Conservation (phyloP, 2,888 invertebrate genomes). For the Syrista parreyssii region DNA sequence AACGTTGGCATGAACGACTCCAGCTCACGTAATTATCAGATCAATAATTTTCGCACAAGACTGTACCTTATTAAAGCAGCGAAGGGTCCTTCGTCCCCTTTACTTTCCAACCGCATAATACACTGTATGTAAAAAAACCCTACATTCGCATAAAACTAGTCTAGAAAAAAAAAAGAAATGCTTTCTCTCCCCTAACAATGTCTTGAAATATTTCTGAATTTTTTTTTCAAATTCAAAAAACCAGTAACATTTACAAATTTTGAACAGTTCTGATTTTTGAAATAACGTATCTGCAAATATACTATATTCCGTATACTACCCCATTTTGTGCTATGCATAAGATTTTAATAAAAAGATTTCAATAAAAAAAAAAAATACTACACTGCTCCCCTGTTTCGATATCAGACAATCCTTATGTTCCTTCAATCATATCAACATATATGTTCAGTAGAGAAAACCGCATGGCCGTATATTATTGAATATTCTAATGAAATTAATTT, state of each 20-base stretch:
- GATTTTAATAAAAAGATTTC: background rate
- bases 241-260: background rate
- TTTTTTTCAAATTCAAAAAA: too few species aligned
- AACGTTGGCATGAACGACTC: background rate
- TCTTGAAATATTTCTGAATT: too few species aligned
- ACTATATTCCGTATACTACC: background rate
- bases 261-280: background rate
- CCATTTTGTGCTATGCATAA: background rate
- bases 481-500: background rate
- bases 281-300: background rate
- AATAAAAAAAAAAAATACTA: background rate
- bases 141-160: background rate
- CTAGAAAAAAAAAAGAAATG: too few species aligned
- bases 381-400: background rate
- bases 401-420: background rate
- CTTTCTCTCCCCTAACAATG: too few species aligned
- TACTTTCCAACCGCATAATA: background rate
- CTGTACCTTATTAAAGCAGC: background rate
- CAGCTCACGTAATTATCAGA: background rate
- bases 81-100: background rate
- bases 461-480: background rate
- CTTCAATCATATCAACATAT: background rate
- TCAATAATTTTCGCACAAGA: background rate
- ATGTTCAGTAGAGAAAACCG: background rate
- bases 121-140: background rate